Base-by-base conservation (phyloP, 2,113 vertebrate species). In the Crotophaga sulcirostris region DNA sequence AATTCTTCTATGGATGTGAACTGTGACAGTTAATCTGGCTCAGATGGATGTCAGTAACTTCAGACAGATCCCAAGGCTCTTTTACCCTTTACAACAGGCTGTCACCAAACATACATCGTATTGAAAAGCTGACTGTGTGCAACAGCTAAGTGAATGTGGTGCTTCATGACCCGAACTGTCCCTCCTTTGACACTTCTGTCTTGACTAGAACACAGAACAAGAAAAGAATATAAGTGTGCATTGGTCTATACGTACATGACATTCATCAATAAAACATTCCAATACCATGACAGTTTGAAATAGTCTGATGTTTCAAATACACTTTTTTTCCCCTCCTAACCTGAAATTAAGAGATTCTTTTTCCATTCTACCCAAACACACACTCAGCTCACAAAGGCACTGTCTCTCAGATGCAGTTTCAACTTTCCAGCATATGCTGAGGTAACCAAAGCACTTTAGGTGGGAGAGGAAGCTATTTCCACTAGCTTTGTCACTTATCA, bases 1-100 rank as follows among this genome's bases (percentile, higher is more conserved):
- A 40, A 62, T 69, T 80, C 25, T 80, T 91, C 26, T 44, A 0
- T 19, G 0, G 1, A 20, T n/a, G 42, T 18, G 20, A 92, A 70
- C 25, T 0, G 0, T 17, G 70, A 72, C 63, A 80, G 47, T 40
- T 20, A 15, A 29, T 10, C 49, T 73, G 38, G 31, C 33, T 75
- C 38, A 82, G 34, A 55, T 11, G 10, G 19, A 44, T 55, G 29
- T 87, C 60, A 68, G 42, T 47, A 75, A 75, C 44, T 83, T 83
- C 56, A 81, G 28, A 42, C 24, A 34, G 38, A 67, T 67, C 56
- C 58, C 58, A 49, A 33, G 26, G 40, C 23, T 69, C 58, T 86
- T 52, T n/a, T 44, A 90, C 20, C 13, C 21, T 42, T 42, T 58
- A 73, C 55, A 69, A 51, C 0, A 12, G 40, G 33, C 67, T 83